A percentile compares a stretch with the other conserved stretches of the same genome.
These are phyloP conservation scores for Aix galericulata DNA, from an alignment of 2,113 vertebrate species.

Conservation along the genomic window DNA sequence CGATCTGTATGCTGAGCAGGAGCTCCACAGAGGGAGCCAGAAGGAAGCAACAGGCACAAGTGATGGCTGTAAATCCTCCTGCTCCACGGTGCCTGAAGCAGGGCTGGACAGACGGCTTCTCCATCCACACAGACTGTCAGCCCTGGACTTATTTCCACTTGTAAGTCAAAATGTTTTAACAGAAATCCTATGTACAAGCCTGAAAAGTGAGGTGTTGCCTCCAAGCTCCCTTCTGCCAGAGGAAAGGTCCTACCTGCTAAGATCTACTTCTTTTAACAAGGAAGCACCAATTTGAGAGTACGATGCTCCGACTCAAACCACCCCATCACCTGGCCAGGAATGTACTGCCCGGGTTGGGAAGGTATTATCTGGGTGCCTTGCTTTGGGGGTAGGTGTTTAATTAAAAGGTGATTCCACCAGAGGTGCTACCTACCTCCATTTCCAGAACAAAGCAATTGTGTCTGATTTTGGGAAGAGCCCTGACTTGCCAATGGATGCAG, in stretches of 20 bases:
- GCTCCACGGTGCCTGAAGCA: neutral
- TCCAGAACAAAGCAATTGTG: neutral
- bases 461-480: neutral
- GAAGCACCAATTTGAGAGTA: neutral
- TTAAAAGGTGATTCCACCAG: neutral
- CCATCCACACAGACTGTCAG: neutral
- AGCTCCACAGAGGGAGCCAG: neutral
- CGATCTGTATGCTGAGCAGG: neutral
- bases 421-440: neutral
- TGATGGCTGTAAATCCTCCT: accelerated
- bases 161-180: neutral
- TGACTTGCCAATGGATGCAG: accelerated
- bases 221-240: neutral
- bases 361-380: neutral
- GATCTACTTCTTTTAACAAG: neutral
- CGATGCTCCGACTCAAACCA: neutral
- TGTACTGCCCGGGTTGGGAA: neutral
- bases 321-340: neutral
- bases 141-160: neutral
- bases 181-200: neutral
- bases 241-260: neutral
- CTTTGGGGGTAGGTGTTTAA: neutral
- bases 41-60: neutral
- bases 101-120: neutral
- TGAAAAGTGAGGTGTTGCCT: neutral